phyloP scores from a whole-genome alignment of 2,888 invertebrate genomes.

The Alloscopus bannaensis region DNA sequence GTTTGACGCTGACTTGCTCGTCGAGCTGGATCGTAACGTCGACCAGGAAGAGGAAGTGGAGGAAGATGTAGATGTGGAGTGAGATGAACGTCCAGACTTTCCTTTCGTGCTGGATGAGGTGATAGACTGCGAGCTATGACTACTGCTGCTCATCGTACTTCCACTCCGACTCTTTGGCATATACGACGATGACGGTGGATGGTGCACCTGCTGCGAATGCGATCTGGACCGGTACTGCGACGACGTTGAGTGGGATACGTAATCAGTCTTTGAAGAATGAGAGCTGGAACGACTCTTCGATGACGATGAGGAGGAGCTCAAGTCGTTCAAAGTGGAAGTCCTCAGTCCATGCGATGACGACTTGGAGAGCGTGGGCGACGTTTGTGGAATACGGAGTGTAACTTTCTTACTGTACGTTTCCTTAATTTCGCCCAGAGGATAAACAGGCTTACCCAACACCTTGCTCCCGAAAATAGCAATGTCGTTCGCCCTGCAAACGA shows the following conservation, averaged over 20 bases:
- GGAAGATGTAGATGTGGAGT: conserved; percentile 2
- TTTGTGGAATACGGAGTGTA: conserved; percentile 44
- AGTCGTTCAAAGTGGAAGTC: conserved; percentile 22
- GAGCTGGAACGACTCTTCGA: conserved; percentile 43
- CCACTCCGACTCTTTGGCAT: conserved; percentile 37
- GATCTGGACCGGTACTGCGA: conserved; percentile 44
- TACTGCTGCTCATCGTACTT: conserved; percentile 12
- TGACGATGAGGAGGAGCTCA: too few relatives aligned
- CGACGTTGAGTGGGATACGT: conserved; percentile 26
- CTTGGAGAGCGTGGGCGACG: conserved; percentile 1
- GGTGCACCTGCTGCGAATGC: conserved; percentile 21
- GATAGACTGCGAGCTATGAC: conserved; percentile 10
- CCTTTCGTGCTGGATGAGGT: conserved; percentile 26
- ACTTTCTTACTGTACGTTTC: conserved; percentile 52
- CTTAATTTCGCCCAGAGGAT: conserved; percentile 54
- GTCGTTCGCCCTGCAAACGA: conserved; percentile 56
- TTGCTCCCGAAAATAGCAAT: conserved; percentile 48
- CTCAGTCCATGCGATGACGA: conserved; percentile 21
- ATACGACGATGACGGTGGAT: conserved; percentile 22
- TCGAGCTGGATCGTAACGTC: conserved; percentile 9
- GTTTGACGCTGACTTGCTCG: conserved; percentile 13
- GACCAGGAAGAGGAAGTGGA: conserved; percentile 25
- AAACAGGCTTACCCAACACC: conserved; percentile 48
- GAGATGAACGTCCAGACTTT: conserved; percentile 41
- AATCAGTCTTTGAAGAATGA: conserved; percentile 50